Evolutionary conservation across 23 tunicate genomes (phyloP), one percentile per base, ranked within the genome.

Genomic region (Botrylloides violaceus): DNA sequence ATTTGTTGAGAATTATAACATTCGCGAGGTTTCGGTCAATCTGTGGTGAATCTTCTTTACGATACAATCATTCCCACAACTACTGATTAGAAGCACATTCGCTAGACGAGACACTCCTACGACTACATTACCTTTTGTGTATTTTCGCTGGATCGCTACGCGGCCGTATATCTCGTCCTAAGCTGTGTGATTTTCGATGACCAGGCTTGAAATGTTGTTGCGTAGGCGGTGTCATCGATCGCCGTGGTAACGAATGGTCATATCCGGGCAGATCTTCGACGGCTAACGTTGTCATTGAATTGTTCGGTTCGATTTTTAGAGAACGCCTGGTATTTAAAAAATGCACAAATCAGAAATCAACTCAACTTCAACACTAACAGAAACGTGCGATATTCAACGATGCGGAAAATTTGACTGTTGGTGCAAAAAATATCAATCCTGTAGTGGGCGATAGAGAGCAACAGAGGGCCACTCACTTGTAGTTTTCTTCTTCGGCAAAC

Each of bases 401-500:
- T 23, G 38, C 24, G 20, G 12, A 1, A 49, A 49, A 20, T 49
- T 20, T 49, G 21, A 20, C 1, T 49, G 58, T 49, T 49, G 58
- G 1, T 49, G 58, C 21, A n/a, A n/a, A n/a, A n/a, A n/a, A n/a
- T n/a, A n/a, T n/a, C n/a, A n/a, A n/a, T n/a, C n/a, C n/a, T n/a
- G n/a, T n/a, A n/a, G n/a, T n/a, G n/a, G n/a, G n/a, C n/a, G n/a
- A n/a, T n/a, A n/a, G n/a, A n/a, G 58, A 49, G 20, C 58, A 49
- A n/a, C n/a, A n/a, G n/a, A 20, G 23, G 0, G 19, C 19, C 9
- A 49, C 80, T 27, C 56, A 90, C 99, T 87, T 95, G 92, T 95
- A 95, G 64, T 95, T 95, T 57, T 87, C 99, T 71, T 87, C 96
- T 83, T 95, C 99, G 18, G 82, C 66, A 71, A 95, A 95, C 60